phyloP scores from a whole-genome alignment of 1,140 invertebrate species.

The Copidosoma floridanum region DNA sequence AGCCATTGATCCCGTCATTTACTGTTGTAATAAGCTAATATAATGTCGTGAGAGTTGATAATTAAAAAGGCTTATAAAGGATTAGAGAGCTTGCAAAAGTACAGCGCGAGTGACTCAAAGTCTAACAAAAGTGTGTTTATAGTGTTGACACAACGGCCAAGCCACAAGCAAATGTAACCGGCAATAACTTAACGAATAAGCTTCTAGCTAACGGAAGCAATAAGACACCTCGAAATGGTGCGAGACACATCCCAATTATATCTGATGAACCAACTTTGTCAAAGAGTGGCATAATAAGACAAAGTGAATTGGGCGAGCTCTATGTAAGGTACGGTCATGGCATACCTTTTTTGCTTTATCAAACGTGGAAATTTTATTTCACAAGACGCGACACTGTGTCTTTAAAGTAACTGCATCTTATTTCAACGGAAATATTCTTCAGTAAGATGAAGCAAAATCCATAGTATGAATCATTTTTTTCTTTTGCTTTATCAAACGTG shows the following conservation, averaged over 20 bases:
- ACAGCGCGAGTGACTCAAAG: conserved; percentile 11
- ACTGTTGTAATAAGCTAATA: not conserved
- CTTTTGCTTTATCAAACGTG: conserved; percentile 40
- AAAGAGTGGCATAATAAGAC: conserved; percentile 55
- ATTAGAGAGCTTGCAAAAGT: conserved; percentile 2
- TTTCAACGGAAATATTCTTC: conserved; percentile 24
- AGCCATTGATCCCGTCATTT: too few relatives aligned
- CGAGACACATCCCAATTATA: conserved; percentile 43
- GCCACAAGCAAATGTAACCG: conserved; percentile 46
- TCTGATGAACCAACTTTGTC: conserved; percentile 42
- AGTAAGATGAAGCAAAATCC: conserved; percentile 20
- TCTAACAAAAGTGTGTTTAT: conserved; percentile 52
- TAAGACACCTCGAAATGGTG: conserved; percentile 45
- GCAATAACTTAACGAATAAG: conserved; percentile 53
- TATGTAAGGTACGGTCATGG: conserved; percentile 56
- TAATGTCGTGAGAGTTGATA: not conserved
- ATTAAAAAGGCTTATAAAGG: too few relatives aligned
- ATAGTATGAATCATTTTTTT: conserved; percentile 5
- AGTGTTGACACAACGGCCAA: conserved; percentile 50
- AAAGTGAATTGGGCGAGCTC: conserved; percentile 56
- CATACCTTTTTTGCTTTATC: conserved; percentile 39
- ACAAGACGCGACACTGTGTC: not conserved
- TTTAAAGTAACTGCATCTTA: too few relatives aligned
- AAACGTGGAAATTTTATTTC: conserved; percentile 21
- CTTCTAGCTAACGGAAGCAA: conserved; percentile 50